Percentiles rank a stretch among this genome's conserved stretches.
Evolutionary conservation across 2,888 invertebrate genomes (phyloP).

Genomic region (Lymantria dispar): DNA sequence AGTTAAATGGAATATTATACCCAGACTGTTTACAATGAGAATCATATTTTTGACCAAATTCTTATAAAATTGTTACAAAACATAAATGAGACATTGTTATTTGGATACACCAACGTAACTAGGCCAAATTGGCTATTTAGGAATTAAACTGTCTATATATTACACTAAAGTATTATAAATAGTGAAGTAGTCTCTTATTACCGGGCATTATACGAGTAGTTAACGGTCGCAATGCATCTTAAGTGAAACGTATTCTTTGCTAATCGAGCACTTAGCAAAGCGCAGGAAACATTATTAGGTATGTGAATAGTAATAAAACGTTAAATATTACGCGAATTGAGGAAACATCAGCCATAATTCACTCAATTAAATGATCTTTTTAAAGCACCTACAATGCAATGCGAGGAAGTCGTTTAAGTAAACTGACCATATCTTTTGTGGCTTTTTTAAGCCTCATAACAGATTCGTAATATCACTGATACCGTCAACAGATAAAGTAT

Average conservation of each 20-base stretch:
- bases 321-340: conserved; percentile 47
- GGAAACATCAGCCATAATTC: conserved; percentile 49
- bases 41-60: too few species aligned
- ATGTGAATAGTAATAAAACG: conserved; percentile 39
- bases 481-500: conserved; percentile 15
- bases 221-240: conserved; percentile 29
- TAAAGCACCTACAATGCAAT: conserved; percentile 34
- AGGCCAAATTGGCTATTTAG: conserved; percentile 20
- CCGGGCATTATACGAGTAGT: conserved; percentile 21
- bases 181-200: conserved; percentile 19
- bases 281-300: conserved; percentile 47
- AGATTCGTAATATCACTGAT: conserved; percentile 16
- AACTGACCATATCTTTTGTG: conserved; percentile 45
- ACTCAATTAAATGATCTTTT: conserved; percentile 48
- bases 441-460: conserved; percentile 15
- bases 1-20: too few species aligned
- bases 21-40: too few species aligned
- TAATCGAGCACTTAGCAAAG: conserved; percentile 42
- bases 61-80: conserved; percentile 2
- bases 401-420: conserved; percentile 47
- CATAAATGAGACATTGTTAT: conserved; percentile 10
- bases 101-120: conserved; percentile 7
- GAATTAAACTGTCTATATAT: conserved; percentile 18
- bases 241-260: conserved; percentile 31
- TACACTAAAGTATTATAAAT: conserved; percentile 8